These are phyloP conservation scores for Microcebus tavaratra DNA, from an alignment of 2,113 vertebrate species.

Conservation along the genomic window DNA sequence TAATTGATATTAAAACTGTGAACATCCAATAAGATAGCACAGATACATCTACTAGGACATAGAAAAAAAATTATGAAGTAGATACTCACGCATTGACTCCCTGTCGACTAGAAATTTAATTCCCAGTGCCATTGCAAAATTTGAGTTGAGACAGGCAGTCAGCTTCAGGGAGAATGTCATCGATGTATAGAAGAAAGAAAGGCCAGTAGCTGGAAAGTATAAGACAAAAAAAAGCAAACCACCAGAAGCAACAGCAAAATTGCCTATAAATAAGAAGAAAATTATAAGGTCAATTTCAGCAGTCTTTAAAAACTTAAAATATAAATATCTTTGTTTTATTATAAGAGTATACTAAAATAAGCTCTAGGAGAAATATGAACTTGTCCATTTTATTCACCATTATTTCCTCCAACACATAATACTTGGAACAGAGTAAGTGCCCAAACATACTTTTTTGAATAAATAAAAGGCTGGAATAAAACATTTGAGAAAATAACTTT, in stretches of 20 bases:
- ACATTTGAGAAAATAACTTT: not conserved
- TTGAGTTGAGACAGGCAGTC: constrained; percentile 93
- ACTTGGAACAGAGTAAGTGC: not conserved
- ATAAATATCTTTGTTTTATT: not conserved
- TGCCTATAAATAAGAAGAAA: constrained; percentile 83
- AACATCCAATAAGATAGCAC: not conserved
- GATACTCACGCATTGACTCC: constrained; percentile 92
- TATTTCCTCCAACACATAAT: not conserved
- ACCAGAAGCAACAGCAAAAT: constrained; percentile 89
- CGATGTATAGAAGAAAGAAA: constrained; percentile 88
- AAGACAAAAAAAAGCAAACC: constrained; percentile 94
- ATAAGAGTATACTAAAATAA: not conserved
- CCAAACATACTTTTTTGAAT: not conserved
- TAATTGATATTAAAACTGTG: not conserved
- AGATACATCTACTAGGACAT: not conserved
- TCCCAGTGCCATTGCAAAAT: constrained; percentile 95
- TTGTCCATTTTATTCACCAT: not conserved
- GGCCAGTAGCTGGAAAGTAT: constrained; percentile 93
- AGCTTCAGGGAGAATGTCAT: constrained; percentile 92
- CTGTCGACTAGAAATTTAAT: constrained; percentile 93
- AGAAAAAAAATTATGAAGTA: not conserved
- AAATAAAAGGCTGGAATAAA: not conserved
- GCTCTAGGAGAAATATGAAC: not conserved
- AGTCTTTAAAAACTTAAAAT: not conserved
- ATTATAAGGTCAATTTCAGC: not conserved